Percentiles rank a stretch among this genome's conserved stretches.
These are phyloP conservation scores for Caenorhabditis brenneri DNA, from an alignment of 1,140 invertebrate species.

Conservation along the genomic window DNA sequence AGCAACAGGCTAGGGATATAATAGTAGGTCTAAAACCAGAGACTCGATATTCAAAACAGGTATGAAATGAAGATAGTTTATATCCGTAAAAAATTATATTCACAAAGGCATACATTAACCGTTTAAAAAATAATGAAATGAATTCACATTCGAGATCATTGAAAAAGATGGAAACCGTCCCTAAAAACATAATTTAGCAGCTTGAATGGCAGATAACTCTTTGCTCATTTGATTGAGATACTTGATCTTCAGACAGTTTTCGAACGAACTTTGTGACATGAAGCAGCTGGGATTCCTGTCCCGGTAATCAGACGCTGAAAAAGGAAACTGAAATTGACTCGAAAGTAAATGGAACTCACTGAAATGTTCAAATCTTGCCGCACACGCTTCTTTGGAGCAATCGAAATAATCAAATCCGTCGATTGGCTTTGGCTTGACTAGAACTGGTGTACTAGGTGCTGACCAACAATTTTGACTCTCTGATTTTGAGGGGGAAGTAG, in stretches of 20 bases:
- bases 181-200: background rate
- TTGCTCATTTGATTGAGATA: background rate
- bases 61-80: too few species aligned
- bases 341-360: background rate
- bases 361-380: background rate
- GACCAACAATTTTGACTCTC: too few species aligned
- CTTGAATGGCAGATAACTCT: background rate
- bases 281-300: background rate
- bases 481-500: too few species aligned
- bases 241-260: background rate
- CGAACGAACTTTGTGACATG: background rate
- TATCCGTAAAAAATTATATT: too few species aligned
- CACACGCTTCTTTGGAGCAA: background rate
- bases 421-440: background rate
- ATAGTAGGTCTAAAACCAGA: too few species aligned
- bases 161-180: background rate
- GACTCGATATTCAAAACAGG: too few species aligned
- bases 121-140: background rate
- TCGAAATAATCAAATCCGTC: conserved; percentile 3
- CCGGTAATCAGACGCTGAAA: background rate
- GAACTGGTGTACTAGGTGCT: too few species aligned
- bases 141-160: too few species aligned
- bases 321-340: background rate
- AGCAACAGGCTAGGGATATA: too few species aligned
- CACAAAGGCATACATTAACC: background rate